These are phyloP conservation scores for Agonopterix subpropinquella DNA, from an alignment of 2,888 invertebrate species.

Conservation along the genomic window DNA sequence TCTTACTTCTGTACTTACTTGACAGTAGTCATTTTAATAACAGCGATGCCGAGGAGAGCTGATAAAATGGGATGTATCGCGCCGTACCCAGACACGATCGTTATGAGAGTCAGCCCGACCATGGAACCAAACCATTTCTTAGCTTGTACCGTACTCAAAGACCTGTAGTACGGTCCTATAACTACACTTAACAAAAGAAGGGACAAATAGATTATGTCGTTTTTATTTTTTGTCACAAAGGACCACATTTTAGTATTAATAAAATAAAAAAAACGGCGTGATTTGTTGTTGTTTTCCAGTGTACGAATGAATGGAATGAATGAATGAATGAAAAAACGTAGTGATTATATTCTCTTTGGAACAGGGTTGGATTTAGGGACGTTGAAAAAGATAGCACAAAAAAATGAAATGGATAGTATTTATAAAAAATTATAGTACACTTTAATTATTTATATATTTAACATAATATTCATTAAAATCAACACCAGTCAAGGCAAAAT, in stretches of 20 bases:
- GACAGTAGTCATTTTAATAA: conserved; percentile 52
- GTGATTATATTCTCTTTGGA: too few relatives aligned
- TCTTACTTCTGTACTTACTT: too few relatives aligned
- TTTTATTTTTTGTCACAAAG: conserved; percentile 77
- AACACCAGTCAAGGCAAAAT: too few relatives aligned
- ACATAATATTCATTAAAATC: too few relatives aligned
- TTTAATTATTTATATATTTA: too few relatives aligned
- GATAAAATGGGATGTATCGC: conserved; percentile 59
- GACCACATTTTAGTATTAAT: conserved; percentile 36
- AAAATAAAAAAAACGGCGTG: neutral
- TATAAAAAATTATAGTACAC: too few relatives aligned
- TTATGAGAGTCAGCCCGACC: conserved; percentile 49
- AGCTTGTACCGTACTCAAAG: conserved; percentile 40
- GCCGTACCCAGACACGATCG: conserved; percentile 54
- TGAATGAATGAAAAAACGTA: too few relatives aligned
- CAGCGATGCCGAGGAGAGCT: conserved; percentile 42
- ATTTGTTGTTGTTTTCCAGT: too few relatives aligned
- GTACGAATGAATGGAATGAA: too few relatives aligned
- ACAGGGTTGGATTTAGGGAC: too few relatives aligned
- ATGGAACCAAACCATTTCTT: conserved; percentile 76
- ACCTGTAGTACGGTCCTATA: conserved; percentile 80
- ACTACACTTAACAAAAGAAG: conserved; percentile 81
- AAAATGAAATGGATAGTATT: too few relatives aligned
- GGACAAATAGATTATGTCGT: conserved; percentile 84
- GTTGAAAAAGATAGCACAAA: too few relatives aligned